Conservation (phyloP, 2,113 vertebrate genomes). For the Platycercus adscitus region DNA sequence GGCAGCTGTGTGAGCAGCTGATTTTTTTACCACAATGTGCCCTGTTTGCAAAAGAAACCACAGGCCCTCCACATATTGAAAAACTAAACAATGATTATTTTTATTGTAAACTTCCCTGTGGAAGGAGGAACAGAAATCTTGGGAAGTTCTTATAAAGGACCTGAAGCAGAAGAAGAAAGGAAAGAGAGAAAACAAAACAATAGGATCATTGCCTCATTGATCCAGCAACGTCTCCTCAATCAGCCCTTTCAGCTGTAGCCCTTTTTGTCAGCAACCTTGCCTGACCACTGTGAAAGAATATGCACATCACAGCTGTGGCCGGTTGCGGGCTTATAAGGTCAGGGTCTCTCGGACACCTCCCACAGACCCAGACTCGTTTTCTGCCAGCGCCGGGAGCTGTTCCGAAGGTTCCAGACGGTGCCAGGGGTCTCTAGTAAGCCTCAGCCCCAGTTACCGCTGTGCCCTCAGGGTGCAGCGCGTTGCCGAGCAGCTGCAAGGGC, state of each 20-base stretch:
- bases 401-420: not conserved
- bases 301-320: rapidly evolving
- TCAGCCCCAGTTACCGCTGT: not conserved
- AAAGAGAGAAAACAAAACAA: not conserved
- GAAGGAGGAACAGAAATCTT: not conserved
- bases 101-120: not conserved
- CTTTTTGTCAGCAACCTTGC: not conserved
- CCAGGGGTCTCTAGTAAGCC: not conserved
- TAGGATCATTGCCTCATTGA: not conserved
- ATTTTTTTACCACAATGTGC: not conserved
- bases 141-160: not conserved
- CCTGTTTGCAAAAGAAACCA: not conserved
- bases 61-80: not conserved
- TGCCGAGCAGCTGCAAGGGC: not conserved
- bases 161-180: not conserved
- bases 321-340: not conserved
- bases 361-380: not conserved
- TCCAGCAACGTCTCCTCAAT: not conserved
- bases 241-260: not conserved
- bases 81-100: not conserved
- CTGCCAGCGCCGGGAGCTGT: not conserved
- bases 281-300: not conserved
- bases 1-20: not conserved
- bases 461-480: not conserved
- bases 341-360: not conserved